Evolutionary conservation across 2,888 invertebrate genomes (phyloP), one percentile per base, ranked within the genome.

Genomic region (Ephialtes manifestator): DNA sequence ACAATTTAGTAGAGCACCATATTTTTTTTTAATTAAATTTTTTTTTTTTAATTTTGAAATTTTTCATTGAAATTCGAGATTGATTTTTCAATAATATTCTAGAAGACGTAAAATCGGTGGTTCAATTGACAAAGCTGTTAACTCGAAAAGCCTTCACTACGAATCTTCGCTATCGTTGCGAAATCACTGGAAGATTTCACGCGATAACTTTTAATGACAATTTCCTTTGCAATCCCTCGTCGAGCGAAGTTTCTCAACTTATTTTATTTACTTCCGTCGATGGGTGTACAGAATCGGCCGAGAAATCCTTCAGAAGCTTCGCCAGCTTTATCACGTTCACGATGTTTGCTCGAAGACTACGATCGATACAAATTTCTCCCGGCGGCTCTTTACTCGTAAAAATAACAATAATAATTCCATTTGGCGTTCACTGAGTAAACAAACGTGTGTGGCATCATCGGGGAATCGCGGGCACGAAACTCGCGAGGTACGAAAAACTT

Each of bases 321-420:
- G 10, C 5, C 5, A 8, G 20, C 55, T 70, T 51, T 68, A 48
- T 68, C 68, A 68, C 68, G 68, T 68, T 53, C 10, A 20, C 11
- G 43, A n/a, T 78, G 70, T 78, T 43, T 78, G 68, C 46, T 31
- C 55, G 11, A 24, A 65, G 65, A 51, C 51, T 35, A 18, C 58
- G 78, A 71, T 81, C 74, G 72, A 65, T 88, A 87, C 85, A 86
- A 87, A 87, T 89, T 89, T 89, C 86, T 83, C 87, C 81, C 83
- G 80, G 71, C 83, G 86, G 78, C 65, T 81, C 60, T 63, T 72
- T 79, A 75, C 82, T 83, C 88, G 88, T 89, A 90, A 89, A 90
- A 90, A 88, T 89, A 90, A 90, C 88, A 88, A 89, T 89, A 46
- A 78, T 78, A 88, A 89, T 90, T 89, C 85, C 82, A 86, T 87